Evolutionary conservation across 2,888 invertebrate species (phyloP), one percentile per base, ranked within the genome.

Genomic region (Pseudanteris insignis): DNA sequence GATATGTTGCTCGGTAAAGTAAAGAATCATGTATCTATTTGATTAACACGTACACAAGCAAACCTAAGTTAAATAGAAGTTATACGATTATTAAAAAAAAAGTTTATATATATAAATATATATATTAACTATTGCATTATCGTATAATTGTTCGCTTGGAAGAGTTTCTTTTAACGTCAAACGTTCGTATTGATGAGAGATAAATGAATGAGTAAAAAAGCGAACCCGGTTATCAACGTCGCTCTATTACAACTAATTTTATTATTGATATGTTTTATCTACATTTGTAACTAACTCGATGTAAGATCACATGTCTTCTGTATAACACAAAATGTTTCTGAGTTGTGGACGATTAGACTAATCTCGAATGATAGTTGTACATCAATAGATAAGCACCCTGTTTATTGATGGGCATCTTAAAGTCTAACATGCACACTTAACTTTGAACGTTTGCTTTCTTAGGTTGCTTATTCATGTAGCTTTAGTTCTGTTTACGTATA

Each of bases 101-200:
- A n/a, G n/a, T n/a, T n/a, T n/a, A n/a, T n/a, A 74, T 69, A 72
- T 71, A 69, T 65, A 72, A 73, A 47, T 46, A 62, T 57, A 51
- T 51, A n/a, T n/a, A n/a, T 62, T 51, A 53, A 73, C 74, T 77
- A 77, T 76, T 77, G 74, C 73, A 77, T 76, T 78, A 77, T 76
- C 75, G 72, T 78, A 78, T 76, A 68, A 75, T 77, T 79, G 79
- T 76, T 74, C 72, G 78, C 78, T 79, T 79, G 77, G 75, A n/a
- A n/a, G 69, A 76, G 71, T 76, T 75, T 76, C 69, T 71, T 71
- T 69, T 74, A 24, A 72, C 69, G 74, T 72, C 68, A 68, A 70
- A 70, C 40, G 41, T 43, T 41, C 46, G 53, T 33, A 60, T 36
- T 28, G 63, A 66, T 65, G 14, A 29, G 36, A 51, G 9, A 2